phyloP scores from a whole-genome alignment of 1,140 invertebrate genomes.

The Diploscapter pachys region DNA sequence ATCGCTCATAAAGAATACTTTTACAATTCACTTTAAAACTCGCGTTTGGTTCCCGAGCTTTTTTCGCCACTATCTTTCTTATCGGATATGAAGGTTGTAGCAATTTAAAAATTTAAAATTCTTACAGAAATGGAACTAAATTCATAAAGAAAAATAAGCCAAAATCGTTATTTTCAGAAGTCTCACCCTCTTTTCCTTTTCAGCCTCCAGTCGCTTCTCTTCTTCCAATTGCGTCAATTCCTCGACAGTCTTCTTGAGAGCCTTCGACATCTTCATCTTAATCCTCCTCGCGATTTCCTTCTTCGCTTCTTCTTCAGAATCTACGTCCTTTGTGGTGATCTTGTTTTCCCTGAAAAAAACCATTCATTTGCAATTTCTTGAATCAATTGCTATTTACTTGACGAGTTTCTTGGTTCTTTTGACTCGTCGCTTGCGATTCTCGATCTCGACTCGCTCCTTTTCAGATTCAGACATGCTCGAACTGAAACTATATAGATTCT shows the following conservation, averaged over 20 bases:
- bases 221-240: conserved; percentile 51
- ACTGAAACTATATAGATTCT: conserved; percentile 12
- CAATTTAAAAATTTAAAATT: background rate
- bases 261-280: conserved; percentile 41
- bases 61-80: no score
- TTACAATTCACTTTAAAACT: no score
- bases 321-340: conserved; percentile 14
- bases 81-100: no score
- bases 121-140: background rate
- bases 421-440: conserved; percentile 53
- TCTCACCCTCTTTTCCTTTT: conserved; percentile 22
- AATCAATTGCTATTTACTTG: conserved; percentile 18
- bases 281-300: conserved; percentile 5
- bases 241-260: conserved; percentile 50
- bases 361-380: background rate
- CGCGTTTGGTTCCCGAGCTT: no score
- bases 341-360: background rate
- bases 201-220: conserved; percentile 38
- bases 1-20: no score
- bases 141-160: background rate
- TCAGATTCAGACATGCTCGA: conserved; percentile 56
- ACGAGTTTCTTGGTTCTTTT: conserved; percentile 44
- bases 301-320: conserved; percentile 20
- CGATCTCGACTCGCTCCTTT: conserved; percentile 52
- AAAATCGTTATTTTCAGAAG: background rate